Evolutionary conservation across 2,888 invertebrate genomes (phyloP), one percentile per base, ranked within the genome.

Genomic region (Argyresthia albistria): DNA sequence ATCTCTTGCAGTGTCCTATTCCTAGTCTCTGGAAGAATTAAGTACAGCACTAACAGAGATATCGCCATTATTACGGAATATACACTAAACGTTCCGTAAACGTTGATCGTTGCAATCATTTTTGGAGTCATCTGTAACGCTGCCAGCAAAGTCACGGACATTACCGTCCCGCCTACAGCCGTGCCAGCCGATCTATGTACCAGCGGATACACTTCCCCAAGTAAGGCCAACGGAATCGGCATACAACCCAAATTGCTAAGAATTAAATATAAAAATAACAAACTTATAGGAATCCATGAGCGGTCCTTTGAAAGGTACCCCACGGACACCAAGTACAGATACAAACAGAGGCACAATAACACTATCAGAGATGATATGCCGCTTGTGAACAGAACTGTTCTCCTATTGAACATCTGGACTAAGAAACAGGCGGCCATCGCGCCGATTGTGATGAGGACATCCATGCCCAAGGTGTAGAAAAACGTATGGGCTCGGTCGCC

Each of bases 141-240:
- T 4, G 64, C n/a, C 58, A 72, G 63, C 0, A 79, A 46, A 11
- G 56, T 53, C 0, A 71, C 4, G 0, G 75, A 73, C 11, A 76
- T 45, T 2, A 67, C 55, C 0, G 66, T 53, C 0, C 80, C 78
- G 0, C 67, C 58, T 0, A 67, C 56, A 0, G 67, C 57, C 9
- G 70, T 63, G 0, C 78, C 80, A 1, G 65, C 65, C 8, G 70
- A 72, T 59, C 73, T 70, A 51, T 80, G 75, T 0, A 62, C 67
- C 45, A 81, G 63, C 0, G 81, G 81, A 43, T 73, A 74, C 6
- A 81, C 55, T 58, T 82, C 82, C 0, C 82, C 81, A 35, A 78
- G 55, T 11, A 81, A 62, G 1, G 73, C 70, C 12, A 77, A 54
- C 1, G 81, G 73, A 52, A 81, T 76, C 0, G 77, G 70, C 7